A percentile compares a stretch with the other conserved stretches of the same genome.
Conservation (phyloP, 2,888 invertebrate species). For the Rhagonycha lutea region DNA sequence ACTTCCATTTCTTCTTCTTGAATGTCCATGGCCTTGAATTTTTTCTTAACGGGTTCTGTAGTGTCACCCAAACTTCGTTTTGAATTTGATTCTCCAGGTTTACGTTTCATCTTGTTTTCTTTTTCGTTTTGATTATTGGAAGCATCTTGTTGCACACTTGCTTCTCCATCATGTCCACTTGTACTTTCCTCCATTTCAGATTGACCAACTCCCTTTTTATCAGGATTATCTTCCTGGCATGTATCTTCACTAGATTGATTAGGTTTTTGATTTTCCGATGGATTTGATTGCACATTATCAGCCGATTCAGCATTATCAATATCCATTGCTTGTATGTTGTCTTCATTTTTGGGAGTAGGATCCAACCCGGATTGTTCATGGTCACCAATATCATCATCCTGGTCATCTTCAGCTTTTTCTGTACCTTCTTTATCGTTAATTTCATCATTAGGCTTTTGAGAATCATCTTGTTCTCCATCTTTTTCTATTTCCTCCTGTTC, state of each 20-base stretch:
- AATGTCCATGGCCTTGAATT: slow-evolving; percentile 60
- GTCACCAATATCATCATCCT: slow-evolving; percentile 36
- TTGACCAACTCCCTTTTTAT: slow-evolving; percentile 72
- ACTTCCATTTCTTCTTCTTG: slow-evolving; percentile 52
- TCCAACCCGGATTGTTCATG: slow-evolving; percentile 41
- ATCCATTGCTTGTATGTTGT: slow-evolving; percentile 55
- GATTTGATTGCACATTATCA: slow-evolving; percentile 57
- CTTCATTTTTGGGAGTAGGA: slow-evolving; percentile 50
- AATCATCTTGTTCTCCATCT: slow-evolving; percentile 43
- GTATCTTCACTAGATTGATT: slow-evolving; percentile 56
- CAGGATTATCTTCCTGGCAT: slow-evolving; percentile 62
- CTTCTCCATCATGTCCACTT: slow-evolving; percentile 68
- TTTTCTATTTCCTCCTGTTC: slow-evolving; percentile 38
- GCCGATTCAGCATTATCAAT: slow-evolving; percentile 54
- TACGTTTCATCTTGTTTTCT: slow-evolving; percentile 62
- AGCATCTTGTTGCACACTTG: slow-evolving; percentile 50
- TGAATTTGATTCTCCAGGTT: slow-evolving; percentile 76
- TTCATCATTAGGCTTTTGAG: slow-evolving; percentile 38
- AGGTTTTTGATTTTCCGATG: slow-evolving; percentile 44
- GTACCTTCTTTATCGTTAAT: slow-evolving; percentile 41
- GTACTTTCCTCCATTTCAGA: slow-evolving; percentile 75
- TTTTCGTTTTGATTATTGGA: slow-evolving; percentile 45
- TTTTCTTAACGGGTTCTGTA: slow-evolving; percentile 67
- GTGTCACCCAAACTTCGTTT: slow-evolving; percentile 72
- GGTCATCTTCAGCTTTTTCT: slow-evolving; percentile 46